A percentile compares a stretch with the other conserved stretches of the same genome.
These are phyloP conservation scores for Spheniscus humboldti DNA, from an alignment of 2,797 vertebrate species.

Conservation along the genomic window DNA sequence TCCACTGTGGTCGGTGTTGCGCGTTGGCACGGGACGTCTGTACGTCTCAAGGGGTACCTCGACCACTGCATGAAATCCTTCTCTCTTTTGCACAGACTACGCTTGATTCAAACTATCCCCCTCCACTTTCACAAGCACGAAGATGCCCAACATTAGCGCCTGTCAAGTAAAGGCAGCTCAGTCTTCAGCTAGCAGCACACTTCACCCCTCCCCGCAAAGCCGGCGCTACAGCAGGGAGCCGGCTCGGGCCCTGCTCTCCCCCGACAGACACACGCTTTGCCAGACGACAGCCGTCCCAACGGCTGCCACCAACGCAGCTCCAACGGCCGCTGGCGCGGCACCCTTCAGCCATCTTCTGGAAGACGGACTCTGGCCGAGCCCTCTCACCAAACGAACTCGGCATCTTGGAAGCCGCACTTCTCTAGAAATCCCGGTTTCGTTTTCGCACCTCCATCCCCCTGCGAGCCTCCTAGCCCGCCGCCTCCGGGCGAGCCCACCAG, in stretches of 20 bases:
- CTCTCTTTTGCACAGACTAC: neutral
- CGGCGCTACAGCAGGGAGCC: neutral
- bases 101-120: fast-evolving
- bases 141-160: neutral
- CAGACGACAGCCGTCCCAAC: neutral
- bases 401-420: fast-evolving
- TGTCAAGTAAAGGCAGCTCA: neutral
- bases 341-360: neutral
- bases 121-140: fast-evolving
- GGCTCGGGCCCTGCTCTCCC: neutral
- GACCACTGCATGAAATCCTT: neutral
- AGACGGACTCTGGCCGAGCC: neutral
- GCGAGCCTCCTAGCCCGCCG: neutral
- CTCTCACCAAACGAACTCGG: neutral
- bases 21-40: fast-evolving
- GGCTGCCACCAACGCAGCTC: neutral
- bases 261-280: neutral
- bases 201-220: neutral
- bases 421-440: neutral
- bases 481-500: neutral
- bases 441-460: neutral
- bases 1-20: fast-evolving
- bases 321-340: neutral
- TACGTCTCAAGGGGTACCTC: neutral
- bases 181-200: neutral